Evolutionary conservation across 2,113 vertebrate genomes (phyloP).

Genomic region (Semnopithecus entellus): DNA sequence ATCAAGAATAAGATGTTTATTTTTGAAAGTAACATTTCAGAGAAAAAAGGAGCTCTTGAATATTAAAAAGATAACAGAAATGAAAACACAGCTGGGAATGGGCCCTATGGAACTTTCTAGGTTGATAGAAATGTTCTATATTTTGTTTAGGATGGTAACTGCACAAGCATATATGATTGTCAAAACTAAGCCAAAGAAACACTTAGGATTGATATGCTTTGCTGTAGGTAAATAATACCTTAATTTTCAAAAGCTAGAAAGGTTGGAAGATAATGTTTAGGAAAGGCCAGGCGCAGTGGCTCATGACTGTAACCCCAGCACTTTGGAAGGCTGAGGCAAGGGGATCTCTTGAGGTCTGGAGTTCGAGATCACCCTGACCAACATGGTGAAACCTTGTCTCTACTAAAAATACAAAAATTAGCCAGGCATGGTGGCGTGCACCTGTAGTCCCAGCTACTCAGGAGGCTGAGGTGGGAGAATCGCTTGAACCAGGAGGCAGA

Average conservation of each 20-base stretch:
- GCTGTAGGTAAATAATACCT: not conserved
- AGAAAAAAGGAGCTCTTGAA: not conserved
- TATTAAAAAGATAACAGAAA: not conserved
- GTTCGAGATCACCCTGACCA: no score
- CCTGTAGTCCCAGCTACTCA: no score
- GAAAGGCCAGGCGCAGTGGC: no score
- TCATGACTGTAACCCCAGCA: no score
- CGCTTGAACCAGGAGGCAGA: no score
- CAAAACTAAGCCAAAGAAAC: conserved; percentile 26
- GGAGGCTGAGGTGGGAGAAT: no score
- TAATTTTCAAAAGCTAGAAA: not conserved
- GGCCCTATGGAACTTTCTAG: not conserved
- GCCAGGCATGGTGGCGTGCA: no score
- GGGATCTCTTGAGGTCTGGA: no score
- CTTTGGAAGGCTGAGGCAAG: no score
- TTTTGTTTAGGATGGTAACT: not conserved
- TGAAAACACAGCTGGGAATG: not conserved
- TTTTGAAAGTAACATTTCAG: conserved; percentile 38
- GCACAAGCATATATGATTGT: not conserved
- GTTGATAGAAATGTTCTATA: not conserved
- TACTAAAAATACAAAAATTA: no score
- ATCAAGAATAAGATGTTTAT: not conserved
- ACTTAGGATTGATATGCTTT: not conserved
- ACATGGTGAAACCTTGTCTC: no score
- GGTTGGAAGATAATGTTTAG: not conserved